Base-by-base conservation (phyloP, 2,113 vertebrate genomes). In the Climacteris rufus region DNA sequence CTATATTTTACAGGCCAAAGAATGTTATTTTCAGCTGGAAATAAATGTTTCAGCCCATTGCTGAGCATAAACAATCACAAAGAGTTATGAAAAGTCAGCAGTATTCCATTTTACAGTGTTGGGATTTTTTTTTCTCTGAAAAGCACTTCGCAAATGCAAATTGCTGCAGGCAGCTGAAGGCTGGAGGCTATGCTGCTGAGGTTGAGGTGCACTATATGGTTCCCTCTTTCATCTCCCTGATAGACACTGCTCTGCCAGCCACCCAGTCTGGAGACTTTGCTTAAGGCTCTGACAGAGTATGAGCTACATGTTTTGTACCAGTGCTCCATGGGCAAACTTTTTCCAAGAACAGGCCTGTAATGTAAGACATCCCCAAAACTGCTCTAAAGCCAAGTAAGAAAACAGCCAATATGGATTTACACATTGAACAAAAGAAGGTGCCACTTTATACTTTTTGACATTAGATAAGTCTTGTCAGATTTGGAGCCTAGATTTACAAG, bases 241-340 rank as follows among this genome's bases (percentile, higher is more conserved):
- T 1, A 45, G 30, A 12, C 45, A 57, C 2, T 37, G n/a, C 45
- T 81, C n/a, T 87, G 31, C 39, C 60, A 64, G 39, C 19, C 77
- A 70, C 23, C 4, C 40, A 50, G 28, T 47, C 54, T 54, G 79
- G 45, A 90, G 30, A 50, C 33, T 75, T 81, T 69, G 49, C 27
- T 74, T 39, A 42, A 70, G 28, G 54, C 33, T 72, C 39, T 86
- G 54, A 50, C 4, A 74, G 44, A 47, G 13, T 7, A 52, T 0
- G 1, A 33, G 15, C n/a, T 27, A 21, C 1, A 2, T 0, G 8
- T 61, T 56, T 28, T 20, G 12, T 18, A 27, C 18, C n/a, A 69
- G 28, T 5, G 16, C 25, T 61, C 54, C 0, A 1, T 7, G 23
- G n/a, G 57, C n/a, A 47, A 16, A 4, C 7, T 40, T 80, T 30